A percentile compares a stretch with the other conserved stretches of the same genome.
Evolutionary conservation across 2,797 vertebrate species (phyloP).

Genomic region (Clarias fuscus): DNA sequence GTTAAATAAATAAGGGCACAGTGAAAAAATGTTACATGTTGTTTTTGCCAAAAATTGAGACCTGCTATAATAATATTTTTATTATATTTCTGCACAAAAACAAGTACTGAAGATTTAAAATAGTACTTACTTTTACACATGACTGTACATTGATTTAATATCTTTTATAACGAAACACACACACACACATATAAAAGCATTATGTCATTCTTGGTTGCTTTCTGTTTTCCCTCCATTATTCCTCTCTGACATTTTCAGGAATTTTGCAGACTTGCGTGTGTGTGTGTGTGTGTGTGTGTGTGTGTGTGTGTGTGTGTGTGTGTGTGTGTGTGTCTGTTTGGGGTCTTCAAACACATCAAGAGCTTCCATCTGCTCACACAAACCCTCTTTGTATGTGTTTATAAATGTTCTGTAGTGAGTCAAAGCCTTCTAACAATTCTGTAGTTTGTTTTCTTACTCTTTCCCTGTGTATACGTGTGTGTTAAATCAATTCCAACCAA

Average conservation of each 20-base stretch:
- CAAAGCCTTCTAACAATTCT: not conserved
- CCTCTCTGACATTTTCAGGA: constrained; percentile 47
- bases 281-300: constrained; percentile 17
- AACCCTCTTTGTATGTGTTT: constrained; percentile 15
- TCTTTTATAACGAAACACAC: too few species aligned
- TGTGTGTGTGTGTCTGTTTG: constrained; percentile 51
- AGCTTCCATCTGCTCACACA: constrained; percentile 19
- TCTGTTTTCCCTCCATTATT: constrained; percentile 37
- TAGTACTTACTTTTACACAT: too few species aligned
- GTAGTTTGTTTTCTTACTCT: not conserved
- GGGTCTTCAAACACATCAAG: constrained; percentile 41
- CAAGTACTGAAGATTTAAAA: too few species aligned
- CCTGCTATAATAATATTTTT: too few species aligned
- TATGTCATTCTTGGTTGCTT: constrained; percentile 70
- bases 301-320: constrained; percentile 17
- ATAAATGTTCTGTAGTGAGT: not conserved
- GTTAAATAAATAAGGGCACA: too few species aligned
- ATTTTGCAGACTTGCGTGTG: constrained; percentile 42
- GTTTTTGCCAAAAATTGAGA: too few species aligned
- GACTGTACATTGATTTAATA: too few species aligned
- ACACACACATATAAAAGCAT: constrained; percentile 53
- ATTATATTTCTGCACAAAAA: too few species aligned
- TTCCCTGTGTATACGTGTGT: not conserved
- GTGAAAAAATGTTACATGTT: too few species aligned
- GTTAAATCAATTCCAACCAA: constrained; percentile 1